Base-by-base conservation (phyloP, 2,888 invertebrate species). In the Meloe dianella region DNA sequence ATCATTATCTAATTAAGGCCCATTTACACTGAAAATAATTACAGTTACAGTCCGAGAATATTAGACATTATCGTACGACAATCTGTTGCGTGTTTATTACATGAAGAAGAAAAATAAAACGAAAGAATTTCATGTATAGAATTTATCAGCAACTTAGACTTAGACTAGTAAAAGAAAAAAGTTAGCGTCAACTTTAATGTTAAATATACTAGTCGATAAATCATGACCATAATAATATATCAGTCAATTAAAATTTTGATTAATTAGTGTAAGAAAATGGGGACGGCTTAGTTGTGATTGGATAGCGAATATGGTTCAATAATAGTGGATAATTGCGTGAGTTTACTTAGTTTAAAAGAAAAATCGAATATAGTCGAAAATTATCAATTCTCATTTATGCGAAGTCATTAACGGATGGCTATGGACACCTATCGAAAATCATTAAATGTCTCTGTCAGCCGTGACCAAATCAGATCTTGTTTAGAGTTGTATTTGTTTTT, bases 21-120 rank as follows among this genome's bases (percentile, higher is more conserved):
- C 71, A 73, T 75, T 75, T 75, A 72, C 74, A 73, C 73, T 68
- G 70, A 70, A 73, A 75, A 74, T 74, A 74, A 75, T 74, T 74
- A 75, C 67, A 70, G 72, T 60, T 60, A 69, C 35, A 64, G 57
- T 67, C 62, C 71, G 68, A 68, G 70, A 70, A 64, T 70, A 71
- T 67, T 68, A 64, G 69, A 71, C 67, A 65, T 69, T 74, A 73
- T 73, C 73, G 38, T 30, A 17, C 24, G 57, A 24, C 32, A 56
- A 74, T 73, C 74, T 71, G 63, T 63, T 69, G 74, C 74, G 72
- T 74, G 74, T 66, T 63, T 57, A 41, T 41, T n/a, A 8, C 41
- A 41, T 7, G 10, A 41, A n/a, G n/a, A 7, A 30, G 29, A 60
- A 56, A 54, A 68, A 67, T 57, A 66, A 62, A 32, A 32, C 9